Base-by-base conservation (phyloP, 35 echinoderm and acorn worm genomes). In the Nesometra sesokonis region DNA sequence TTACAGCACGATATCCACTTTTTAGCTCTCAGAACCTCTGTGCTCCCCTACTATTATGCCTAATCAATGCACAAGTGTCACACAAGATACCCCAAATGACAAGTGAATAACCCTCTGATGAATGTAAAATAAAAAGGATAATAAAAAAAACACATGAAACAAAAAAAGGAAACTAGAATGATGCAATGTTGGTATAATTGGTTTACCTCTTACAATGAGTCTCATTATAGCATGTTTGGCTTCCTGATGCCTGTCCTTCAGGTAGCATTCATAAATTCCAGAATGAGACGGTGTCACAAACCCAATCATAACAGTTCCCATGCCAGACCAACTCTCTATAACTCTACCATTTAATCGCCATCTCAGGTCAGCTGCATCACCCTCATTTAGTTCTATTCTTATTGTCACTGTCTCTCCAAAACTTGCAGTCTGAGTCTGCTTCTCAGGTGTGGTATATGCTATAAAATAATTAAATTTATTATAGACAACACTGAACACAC, bases 251-350 rank as follows among this genome's bases (percentile, higher is more conserved):
- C 36, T 85, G 0, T 21, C 32, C 11, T 40, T 34, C 78, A 78
- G 19, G 35, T 89, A 89, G 30, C 91, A 93, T 85, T 93, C 91
- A 79, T 93, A 93, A 30, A 93, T 89, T 32, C 91, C 91, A 80
- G 77, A 86, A 82, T 93, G 82, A 13, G 82, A 37, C 23, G 78
- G 76, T 27, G 36, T 85, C 5, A 85, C 91, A 29, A 81, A 32
- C 35, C 15, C 27, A 40, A 88, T 85, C 0, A 46, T 84, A 33
- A 76, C 78, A 21, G 67, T 35, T 4, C 33, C 21, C 46, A 80
- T 0, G 0, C 91, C 91, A 80, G 85, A 31, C 86, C 86, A 93
- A 0, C 38, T 33, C 0, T 35, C 33, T 5, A 85, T 80, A 0
- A 13, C 27, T 36, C 32, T 37, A 31, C 82, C 87, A 32, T 93